A percentile compares a stretch with the other conserved stretches of the same genome.
Conservation (phyloP, 2,113 vertebrate genomes). For the Gobius niger region DNA sequence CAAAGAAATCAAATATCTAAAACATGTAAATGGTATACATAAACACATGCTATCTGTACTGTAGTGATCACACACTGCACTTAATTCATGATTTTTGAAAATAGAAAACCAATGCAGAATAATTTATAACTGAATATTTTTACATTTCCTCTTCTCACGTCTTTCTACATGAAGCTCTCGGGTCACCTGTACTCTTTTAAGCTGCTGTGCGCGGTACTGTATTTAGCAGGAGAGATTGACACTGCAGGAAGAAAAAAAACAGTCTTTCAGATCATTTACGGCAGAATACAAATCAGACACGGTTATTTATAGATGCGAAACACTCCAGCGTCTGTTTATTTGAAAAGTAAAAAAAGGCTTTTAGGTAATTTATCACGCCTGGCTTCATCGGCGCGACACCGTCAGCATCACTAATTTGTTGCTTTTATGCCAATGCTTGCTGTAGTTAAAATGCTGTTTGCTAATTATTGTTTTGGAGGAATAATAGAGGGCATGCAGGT, state of each 20-base stretch:
- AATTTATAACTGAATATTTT: neutral
- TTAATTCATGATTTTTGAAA: neutral
- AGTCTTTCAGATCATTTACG: constrained; percentile 13
- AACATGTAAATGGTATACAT: too few relatives aligned
- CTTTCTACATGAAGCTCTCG: neutral
- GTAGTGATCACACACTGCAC: too few relatives aligned
- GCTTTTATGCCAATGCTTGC: too few relatives aligned
- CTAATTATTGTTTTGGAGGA: neutral
- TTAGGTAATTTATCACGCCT: constrained; percentile 1
- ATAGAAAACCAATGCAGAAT: neutral
- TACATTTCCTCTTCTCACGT: neutral
- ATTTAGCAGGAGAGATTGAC: constrained; percentile 9
- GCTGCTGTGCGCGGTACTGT: constrained; percentile 3
- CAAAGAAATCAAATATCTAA: too few relatives aligned
- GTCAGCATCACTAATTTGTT: neutral
- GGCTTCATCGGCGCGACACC: neutral
- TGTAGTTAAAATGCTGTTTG: neutral
- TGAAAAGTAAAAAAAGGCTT: neutral
- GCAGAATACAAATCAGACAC: constrained; percentile 27
- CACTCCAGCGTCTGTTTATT: neutral
- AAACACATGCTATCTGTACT: too few relatives aligned
- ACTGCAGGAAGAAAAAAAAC: constrained; percentile 7
- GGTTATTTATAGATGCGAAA: constrained; percentile 47
- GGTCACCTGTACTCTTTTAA: constrained; percentile 7
- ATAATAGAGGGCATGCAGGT: too few relatives aligned